Conservation (phyloP, 92 coral and sea anemone species). For the Palythoa grandis region DNA sequence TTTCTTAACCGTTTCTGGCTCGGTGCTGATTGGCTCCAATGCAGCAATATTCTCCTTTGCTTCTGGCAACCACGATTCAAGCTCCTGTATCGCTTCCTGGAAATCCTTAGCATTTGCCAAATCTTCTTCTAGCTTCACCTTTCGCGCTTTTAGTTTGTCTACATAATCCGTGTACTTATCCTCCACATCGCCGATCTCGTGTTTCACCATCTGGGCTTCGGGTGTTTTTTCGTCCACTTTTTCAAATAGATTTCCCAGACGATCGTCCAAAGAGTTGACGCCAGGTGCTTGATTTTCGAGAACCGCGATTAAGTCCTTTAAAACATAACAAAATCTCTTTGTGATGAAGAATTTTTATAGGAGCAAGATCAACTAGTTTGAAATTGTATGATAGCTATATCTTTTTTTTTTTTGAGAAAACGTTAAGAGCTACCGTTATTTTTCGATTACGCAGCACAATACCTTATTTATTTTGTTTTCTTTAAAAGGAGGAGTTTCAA, state of each 20-base stretch:
- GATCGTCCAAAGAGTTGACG: conserved; percentile 64
- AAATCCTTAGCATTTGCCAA: conserved; percentile 80
- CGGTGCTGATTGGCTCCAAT: conserved; percentile 95
- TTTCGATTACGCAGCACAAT: too few relatives aligned
- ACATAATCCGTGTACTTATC: conserved; percentile 75
- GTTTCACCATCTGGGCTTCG: conserved; percentile 75
- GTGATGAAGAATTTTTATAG: not conserved
- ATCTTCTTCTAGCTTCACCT: conserved; percentile 81
- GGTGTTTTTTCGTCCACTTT: conserved; percentile 86
- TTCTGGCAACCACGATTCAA: conserved; percentile 90
- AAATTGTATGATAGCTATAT: too few relatives aligned
- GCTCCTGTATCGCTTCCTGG: conserved; percentile 76
- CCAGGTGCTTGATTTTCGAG: conserved; percentile 75
- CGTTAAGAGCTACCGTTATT: too few relatives aligned
- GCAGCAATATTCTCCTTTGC: conserved; percentile 77
- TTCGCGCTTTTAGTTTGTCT: conserved; percentile 76
- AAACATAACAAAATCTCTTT: not conserved
- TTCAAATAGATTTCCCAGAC: conserved; percentile 65
- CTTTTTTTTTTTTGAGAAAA: too few relatives aligned
- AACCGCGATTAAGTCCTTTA: conserved; percentile 65
- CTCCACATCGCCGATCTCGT: conserved; percentile 70
- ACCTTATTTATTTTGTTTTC: too few relatives aligned
- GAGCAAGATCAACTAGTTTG: not conserved
- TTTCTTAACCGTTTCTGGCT: conserved; percentile 84
- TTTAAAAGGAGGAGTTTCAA: too few relatives aligned